phyloP scores from a whole-genome alignment of 2,888 invertebrate genomes.

The Amiota communis region DNA sequence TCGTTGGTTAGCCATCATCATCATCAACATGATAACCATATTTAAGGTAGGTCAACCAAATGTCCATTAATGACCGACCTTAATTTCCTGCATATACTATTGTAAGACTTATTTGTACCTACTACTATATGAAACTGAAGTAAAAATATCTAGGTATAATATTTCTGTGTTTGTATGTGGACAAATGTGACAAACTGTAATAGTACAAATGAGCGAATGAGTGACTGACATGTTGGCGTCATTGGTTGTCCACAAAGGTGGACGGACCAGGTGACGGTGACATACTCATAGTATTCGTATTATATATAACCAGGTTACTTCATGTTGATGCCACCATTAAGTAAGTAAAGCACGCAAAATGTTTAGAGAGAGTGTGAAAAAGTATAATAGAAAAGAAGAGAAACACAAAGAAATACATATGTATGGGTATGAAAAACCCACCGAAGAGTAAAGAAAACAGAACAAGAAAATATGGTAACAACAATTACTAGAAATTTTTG shows the following conservation, averaged over 20 bases:
- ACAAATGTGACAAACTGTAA: slow-evolving; percentile 16
- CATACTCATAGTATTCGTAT: background rate
- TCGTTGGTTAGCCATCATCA: too few relatives aligned
- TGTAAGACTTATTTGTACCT: slow-evolving; percentile 9
- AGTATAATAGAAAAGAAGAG: background rate
- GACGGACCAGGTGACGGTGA: background rate
- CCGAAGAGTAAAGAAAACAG: background rate
- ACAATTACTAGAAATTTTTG: slow-evolving; percentile 15
- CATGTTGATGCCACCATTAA: slow-evolving; percentile 23
- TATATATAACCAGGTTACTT: slow-evolving; percentile 28
- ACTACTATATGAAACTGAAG: too few relatives aligned
- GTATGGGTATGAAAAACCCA: background rate
- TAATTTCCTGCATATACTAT: slow-evolving; percentile 45
- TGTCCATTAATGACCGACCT: slow-evolving; percentile 53
- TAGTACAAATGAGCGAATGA: background rate
- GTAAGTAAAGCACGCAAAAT: slow-evolving; percentile 17
- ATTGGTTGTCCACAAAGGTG: background rate
- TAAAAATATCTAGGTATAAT: background rate
- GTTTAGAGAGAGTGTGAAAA: background rate
- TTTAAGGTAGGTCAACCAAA: slow-evolving; percentile 28
- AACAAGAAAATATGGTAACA: background rate
- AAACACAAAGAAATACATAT: background rate
- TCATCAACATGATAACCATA: slow-evolving; percentile 34
- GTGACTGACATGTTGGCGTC: background rate
- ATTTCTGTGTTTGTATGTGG: background rate